Percentiles rank a stretch among this genome's conserved stretches.
These are phyloP conservation scores for Caradrina clavipalpis DNA, from an alignment of 2,888 invertebrate genomes.

Conservation along the genomic window DNA sequence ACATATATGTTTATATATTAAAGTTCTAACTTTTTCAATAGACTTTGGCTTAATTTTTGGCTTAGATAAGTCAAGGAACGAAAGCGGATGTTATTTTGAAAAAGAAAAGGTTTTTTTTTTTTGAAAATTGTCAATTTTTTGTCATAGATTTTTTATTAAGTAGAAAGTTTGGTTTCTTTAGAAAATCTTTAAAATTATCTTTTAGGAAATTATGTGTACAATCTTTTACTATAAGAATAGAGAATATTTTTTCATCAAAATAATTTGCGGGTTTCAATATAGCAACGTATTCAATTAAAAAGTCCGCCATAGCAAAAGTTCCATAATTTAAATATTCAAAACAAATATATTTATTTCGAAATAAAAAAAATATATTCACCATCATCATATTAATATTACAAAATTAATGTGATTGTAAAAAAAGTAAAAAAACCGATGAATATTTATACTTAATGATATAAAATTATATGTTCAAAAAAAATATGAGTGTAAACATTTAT, in stretches of 20 bases:
- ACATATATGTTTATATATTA: constrained; percentile 59
- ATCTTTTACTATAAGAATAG: constrained; percentile 79
- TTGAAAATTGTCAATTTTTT: constrained; percentile 38
- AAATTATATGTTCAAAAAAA: too few relatives aligned
- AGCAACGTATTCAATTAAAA: constrained; percentile 29
- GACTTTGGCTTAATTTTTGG: constrained; percentile 89
- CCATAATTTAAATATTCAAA: too few relatives aligned
- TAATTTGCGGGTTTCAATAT: constrained; percentile 50
- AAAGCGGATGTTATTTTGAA: constrained; percentile 41
- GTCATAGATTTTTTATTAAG: constrained; percentile 52
- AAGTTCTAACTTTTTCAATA: constrained; percentile 71
- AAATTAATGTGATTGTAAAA: too few relatives aligned
- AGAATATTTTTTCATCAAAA: constrained; percentile 66
- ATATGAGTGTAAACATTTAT: background rate
- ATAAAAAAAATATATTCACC: too few relatives aligned
- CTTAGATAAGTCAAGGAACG: constrained; percentile 78
- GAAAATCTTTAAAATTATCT: constrained; percentile 66
- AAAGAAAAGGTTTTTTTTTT: background rate
- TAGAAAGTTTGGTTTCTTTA: constrained; percentile 60
- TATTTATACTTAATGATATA: too few relatives aligned
- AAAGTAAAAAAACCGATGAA: too few relatives aligned
- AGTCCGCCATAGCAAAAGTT: background rate
- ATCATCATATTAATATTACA: too few relatives aligned
- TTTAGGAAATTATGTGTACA: constrained; percentile 77
- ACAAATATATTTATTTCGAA: too few relatives aligned